Evolutionary conservation across 1,140 invertebrate species (phyloP), one percentile per base, ranked within the genome.

Genomic region (Drosophila neocordata): DNA sequence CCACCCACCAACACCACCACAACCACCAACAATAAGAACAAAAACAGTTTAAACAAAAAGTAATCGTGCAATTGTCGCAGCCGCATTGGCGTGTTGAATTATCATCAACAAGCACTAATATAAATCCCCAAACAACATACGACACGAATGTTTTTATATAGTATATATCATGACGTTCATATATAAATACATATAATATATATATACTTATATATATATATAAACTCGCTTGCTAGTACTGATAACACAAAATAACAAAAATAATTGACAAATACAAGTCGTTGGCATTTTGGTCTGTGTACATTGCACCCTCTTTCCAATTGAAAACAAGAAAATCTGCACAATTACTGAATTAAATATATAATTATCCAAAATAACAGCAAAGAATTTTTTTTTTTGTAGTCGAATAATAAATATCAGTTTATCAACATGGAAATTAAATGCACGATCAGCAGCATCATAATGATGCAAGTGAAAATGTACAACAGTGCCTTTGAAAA

Each of bases 221-320:
- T 31, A 6, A 6, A 31, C 6, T 98, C 97, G 96, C 98, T 92
- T 44, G 15, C 41, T 12, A 31, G 22, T 13, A 35, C 31, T 12
- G 41, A 48, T 48, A 48, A 48, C 15, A 48, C 8, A 35, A 13
- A 35, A 48, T 7, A 57, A 24, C 22, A 24, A 24, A 58, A 15
- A 64, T 27, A 22, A 37, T 5, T 58, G 52, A 24, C 38, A 24
- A 38, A 24, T 34, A 57, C 27, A 38, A 48, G 41, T 48, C 41
- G 15, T 48, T 48, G 41, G 41, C 41, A 48, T 48, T 48, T 48
- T 48, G 15, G 41, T 48, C 41, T 20, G 41, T 35, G 34, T 48
- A 48, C 41, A 48, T 48, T 48, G 41, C 41, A 48, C 41, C 15
- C 15, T 3, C 27, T 31, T 31, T 31, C 4, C 6, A 31, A 31